Percentiles rank a stretch among this genome's conserved stretches.
Conservation (phyloP, 2,888 invertebrate species). For the Philhelius pedissequus region DNA sequence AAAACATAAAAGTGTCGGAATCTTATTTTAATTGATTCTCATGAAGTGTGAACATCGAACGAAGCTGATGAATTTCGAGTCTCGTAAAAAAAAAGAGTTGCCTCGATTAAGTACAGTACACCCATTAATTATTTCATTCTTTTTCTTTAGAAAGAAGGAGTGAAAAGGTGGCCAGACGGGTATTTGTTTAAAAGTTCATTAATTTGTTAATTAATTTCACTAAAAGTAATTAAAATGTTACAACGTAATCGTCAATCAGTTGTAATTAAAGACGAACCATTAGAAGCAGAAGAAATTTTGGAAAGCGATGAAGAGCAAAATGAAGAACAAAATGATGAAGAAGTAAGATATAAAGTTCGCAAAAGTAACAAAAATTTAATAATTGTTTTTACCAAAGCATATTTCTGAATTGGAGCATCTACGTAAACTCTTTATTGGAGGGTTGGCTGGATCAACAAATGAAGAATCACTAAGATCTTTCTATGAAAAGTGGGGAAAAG, state of each 20-base stretch:
- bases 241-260: neutral
- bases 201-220: neutral
- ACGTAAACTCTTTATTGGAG: conserved; percentile 97
- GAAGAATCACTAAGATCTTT: conserved; percentile 93
- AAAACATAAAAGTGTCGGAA: too few relatives aligned
- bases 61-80: too few relatives aligned
- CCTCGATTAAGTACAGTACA: too few relatives aligned
- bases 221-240: neutral
- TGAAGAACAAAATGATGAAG: neutral
- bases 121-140: too few relatives aligned
- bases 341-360: too few relatives aligned
- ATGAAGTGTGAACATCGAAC: too few relatives aligned
- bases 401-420: conserved; percentile 84
- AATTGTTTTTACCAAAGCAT: conserved; percentile 73
- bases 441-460: conserved; percentile 94
- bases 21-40: too few relatives aligned
- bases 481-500: conserved; percentile 98
- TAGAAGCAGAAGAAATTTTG: neutral
- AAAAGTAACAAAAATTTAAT: too few relatives aligned
- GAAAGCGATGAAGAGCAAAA: neutral
- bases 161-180: too few relatives aligned
- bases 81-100: too few relatives aligned
- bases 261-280: neutral
- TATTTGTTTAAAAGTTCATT: neutral
- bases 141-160: too few relatives aligned